Base-by-base conservation (phyloP, 2,797 vertebrate species). In the Paratrypauchen microcephalus region DNA sequence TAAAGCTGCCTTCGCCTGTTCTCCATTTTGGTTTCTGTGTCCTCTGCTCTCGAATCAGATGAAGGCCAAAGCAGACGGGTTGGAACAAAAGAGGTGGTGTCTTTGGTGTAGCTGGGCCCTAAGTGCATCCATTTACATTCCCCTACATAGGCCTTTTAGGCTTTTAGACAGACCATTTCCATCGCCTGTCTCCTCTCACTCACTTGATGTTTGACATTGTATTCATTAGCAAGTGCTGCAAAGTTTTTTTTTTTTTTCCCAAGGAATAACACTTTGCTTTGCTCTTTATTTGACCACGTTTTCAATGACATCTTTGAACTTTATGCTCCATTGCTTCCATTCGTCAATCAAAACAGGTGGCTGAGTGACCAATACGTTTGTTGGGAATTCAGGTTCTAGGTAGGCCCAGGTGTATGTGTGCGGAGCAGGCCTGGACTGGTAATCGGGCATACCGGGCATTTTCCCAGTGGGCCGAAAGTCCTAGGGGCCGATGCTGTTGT, bases 91-190 rank as follows among this genome's bases (percentile, higher is more conserved):
- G 57, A 12, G 13, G 28, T 71, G 47, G 54, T 78, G 52, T 75
- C 65, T 75, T 65, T 55, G 65, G 28, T 77, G 60, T 67, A 52
- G 63, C 72, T 64, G 64, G 65, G 73, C 68, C 66, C 65, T 39
- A 21, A 80, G 69, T 68, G 32, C 63, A 82, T 79, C 74, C 78
- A 79, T 86, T 87, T 83, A 68, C 56, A 67, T 64, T 76, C 79
- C 71, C 39, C 70, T 72, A 65, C 50, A 71, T 19, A n/a, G 18
- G 26, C 52, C 69, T 83, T 83, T 59, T 59, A 59, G 26, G 32
- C 15, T 19, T 15, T 83, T 68, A 76, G 60, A 71, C 28, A 1
- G 66, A 65, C 67, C 65, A 79, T 80, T 83, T 81, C 73, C 72
- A 68, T 78, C 79, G 76, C 65, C 60, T 72, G 71, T 75, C 73